Base-by-base conservation (phyloP, 1,140 invertebrate genomes). In the Bombus balteatus region DNA sequence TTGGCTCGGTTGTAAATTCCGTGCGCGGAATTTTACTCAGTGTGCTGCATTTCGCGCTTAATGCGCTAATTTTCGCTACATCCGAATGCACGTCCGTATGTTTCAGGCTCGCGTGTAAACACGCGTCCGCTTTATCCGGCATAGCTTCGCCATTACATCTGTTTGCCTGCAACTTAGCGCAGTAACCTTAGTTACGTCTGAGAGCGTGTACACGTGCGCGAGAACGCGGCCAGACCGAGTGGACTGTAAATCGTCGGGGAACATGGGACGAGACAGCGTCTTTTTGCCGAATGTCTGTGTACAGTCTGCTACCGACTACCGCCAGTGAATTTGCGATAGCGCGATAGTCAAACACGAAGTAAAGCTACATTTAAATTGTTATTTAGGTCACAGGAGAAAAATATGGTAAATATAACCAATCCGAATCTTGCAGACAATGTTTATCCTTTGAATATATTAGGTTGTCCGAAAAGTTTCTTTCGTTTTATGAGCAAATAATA, bases 121-220 rank as follows among this genome's bases (percentile, higher is more conserved):
- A 76, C 32, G 41, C n/a, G 34, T 53, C 15, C 47, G 18, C 41
- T 75, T 83, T 76, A 75, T 37, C 81, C 72, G 32, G n/a, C 81
- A 57, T 68, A 68, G 59, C 81, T 53, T 66, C 22, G 59, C 43
- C 62, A 25, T 83, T 83, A 83, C 72, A 83, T 68, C n/a, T 73
- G 81, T 83, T 83, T 76, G 59, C 59, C 41, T 34, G 41, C 25
- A 68, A 68, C 81, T 75, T 66, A 74, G 47, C 47, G 47, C 47
- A 53, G 47, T 22, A 53, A 53, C 47, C 47, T 53, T 53, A 53
- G 47, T 53, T 53, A 53, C 59, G 25, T 53, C 34, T 76, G 41
- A 66, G 43, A 43, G 62, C 28, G n/a, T 18, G 13, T 32, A 22
- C 47, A 53, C 71, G 37, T 22, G 32, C 39, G 53, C 57, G 41